Base-by-base conservation (phyloP, 64 coral and sea anemone species). In the Catalaphyllia jardinei region DNA sequence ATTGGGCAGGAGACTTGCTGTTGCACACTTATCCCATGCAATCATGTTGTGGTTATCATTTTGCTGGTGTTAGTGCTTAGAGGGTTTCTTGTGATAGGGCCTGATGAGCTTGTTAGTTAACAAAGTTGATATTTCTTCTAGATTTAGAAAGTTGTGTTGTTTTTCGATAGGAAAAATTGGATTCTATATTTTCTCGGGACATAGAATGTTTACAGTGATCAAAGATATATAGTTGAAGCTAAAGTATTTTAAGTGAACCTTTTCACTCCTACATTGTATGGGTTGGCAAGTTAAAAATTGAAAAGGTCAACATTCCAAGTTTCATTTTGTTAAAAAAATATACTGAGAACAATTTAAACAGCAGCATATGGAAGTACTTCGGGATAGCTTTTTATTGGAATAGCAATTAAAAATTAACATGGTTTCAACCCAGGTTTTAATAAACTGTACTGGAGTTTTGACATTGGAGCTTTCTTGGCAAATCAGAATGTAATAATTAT, bases 351-450 rank as follows among this genome's bases (percentile, higher is more conserved):
- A 52, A 60, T 79, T 79, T 50, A 22, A 79, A 49, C 51, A 79
- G 39, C 52, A 79, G 4, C 19, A 79, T 19, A 59, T 0, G 54
- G 59, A 51, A 80, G 54, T 60, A 51, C 14, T 60, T 24, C 52
- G 61, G 52, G 28, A 80, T 60, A 80, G 54, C 62, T 87, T 65
- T 65, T 65, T 17, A 65, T 65, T 65, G 71, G 85, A 20, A 87
- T 87, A 64, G 67, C 51, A 87, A 87, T 74, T 52, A 75, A 73
- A 60, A 75, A 87, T 18, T 65, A 65, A 65, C 85, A 87, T 87
- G 67, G 67, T 86, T 59, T 71, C 30, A 86, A 72, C 16, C 83
- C 60, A 62, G 27, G 82, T 86, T 35, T 27, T 86, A 52, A 64
- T 27, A 51, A 72, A 31, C 49, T 35, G 28, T 72, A 72, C 49